These are phyloP conservation scores for Amiota communis DNA, from an alignment of 2,888 invertebrate genomes.

Conservation along the genomic window DNA sequence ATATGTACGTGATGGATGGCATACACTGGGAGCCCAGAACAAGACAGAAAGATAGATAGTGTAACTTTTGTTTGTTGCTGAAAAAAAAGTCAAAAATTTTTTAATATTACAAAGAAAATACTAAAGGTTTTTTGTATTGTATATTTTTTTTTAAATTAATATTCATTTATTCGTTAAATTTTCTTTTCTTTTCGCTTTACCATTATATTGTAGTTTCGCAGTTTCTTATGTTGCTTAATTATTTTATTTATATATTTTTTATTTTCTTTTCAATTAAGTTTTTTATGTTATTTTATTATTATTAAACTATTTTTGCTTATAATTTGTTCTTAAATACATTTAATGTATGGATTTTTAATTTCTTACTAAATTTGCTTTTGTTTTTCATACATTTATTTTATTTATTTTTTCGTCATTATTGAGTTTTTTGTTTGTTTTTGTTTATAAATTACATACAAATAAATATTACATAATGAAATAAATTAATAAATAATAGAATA, in stretches of 20 bases:
- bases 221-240: slow-evolving; percentile 7
- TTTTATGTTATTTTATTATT: slow-evolving; percentile 27
- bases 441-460: no score
- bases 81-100: no score
- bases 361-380: slow-evolving; percentile 1
- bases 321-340: slow-evolving; percentile 38
- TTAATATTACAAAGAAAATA: neutral
- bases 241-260: slow-evolving; percentile 29
- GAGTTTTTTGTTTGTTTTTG: no score
- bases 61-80: no score
- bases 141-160: slow-evolving; percentile 38
- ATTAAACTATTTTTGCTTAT: slow-evolving; percentile 53
- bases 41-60: no score
- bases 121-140: neutral
- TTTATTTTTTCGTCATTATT: neutral
- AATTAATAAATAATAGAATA: no score
- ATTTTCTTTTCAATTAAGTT: slow-evolving; percentile 28
- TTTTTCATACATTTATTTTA: neutral
- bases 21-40: no score
- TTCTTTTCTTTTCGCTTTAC: slow-evolving; percentile 17
- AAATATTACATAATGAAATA: no score
- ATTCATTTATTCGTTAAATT: slow-evolving; percentile 37
- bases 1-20: no score
- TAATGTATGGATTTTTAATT: neutral
- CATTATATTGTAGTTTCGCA: no score